Evolutionary conservation across 2,797 vertebrate genomes (phyloP).

Genomic region (Pseudopleuronectes americanus): DNA sequence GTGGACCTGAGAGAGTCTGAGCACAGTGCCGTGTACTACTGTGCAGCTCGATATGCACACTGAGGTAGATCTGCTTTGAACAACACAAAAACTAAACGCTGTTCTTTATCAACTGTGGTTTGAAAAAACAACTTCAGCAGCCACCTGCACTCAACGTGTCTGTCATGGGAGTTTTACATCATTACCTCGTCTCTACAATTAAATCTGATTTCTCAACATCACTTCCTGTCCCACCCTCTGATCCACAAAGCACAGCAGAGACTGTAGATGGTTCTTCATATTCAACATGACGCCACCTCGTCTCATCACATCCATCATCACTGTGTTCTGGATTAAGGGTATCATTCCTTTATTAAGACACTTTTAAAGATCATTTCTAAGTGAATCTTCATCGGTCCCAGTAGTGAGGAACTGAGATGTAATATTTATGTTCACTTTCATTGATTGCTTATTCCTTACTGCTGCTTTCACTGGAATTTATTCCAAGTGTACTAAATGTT

Average conservation of each 20-base stretch:
- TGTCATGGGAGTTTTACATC: neutral
- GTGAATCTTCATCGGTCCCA: too few relatives aligned
- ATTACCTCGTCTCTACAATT: neutral
- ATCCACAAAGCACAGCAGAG: neutral
- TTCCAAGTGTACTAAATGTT: neutral
- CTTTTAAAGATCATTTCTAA: too few relatives aligned
- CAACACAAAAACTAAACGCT: conserved; percentile 12
- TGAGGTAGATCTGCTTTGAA: neutral
- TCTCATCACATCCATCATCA: conserved; percentile 16
- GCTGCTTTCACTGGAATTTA: neutral
- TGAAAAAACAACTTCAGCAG: neutral
- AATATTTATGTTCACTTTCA: neutral
- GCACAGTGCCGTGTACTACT: conserved; percentile 15
- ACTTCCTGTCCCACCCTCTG: conserved; percentile 32
- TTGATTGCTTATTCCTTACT: too few relatives aligned
- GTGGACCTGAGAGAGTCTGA: neutral
- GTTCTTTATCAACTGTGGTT: neutral
- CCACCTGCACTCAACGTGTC: neutral
- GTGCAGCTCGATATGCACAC: neutral
- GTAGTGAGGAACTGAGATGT: neutral
- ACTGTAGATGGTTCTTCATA: neutral
- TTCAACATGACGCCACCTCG: conserved; percentile 34
- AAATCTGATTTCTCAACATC: neutral
- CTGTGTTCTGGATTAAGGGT: conserved; percentile 48
- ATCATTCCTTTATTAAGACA: neutral